A percentile compares a stretch with the other conserved stretches of the same genome.
Evolutionary conservation across 2,888 invertebrate species (phyloP).

Genomic region (Asteroscopus sphinx): DNA sequence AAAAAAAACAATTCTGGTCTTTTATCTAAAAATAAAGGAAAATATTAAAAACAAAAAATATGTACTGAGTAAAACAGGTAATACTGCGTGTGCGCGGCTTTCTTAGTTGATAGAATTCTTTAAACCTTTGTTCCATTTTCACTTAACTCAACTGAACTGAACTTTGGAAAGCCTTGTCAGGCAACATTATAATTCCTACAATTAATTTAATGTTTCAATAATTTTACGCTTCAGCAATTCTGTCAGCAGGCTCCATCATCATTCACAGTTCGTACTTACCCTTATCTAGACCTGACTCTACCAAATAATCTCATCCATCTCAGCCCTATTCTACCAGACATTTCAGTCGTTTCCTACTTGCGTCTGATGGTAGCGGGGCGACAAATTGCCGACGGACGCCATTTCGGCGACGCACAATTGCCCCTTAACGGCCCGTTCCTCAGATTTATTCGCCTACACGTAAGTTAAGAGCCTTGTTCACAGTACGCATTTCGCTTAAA

Average conservation of each 20-base stretch:
- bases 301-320: slow-evolving; percentile 8
- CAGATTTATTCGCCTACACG: slow-evolving; percentile 69
- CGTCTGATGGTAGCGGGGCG: slow-evolving; percentile 49
- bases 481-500: slow-evolving; percentile 58
- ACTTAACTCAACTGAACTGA: neutral
- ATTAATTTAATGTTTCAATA: too few species aligned
- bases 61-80: slow-evolving; percentile 16
- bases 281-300: neutral
- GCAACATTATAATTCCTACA: too few species aligned
- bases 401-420: slow-evolving; percentile 69
- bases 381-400: slow-evolving; percentile 63
- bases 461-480: slow-evolving; percentile 59
- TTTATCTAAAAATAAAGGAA: neutral
- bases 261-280: neutral
- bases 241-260: neutral
- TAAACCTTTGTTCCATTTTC: slow-evolving; percentile 1
- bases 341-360: slow-evolving; percentile 56
- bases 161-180: too few species aligned
- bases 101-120: slow-evolving; percentile 12
- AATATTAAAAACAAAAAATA: slow-evolving; percentile 7
- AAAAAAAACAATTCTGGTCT: neutral
- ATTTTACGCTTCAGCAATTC: too few species aligned
- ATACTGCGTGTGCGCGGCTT: too few species aligned
- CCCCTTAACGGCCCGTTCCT: slow-evolving; percentile 62
- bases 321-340: slow-evolving; percentile 49